A percentile compares a stretch with the other conserved stretches of the same genome.
phyloP scores from a whole-genome alignment of 1,140 invertebrate genomes.

The Paraescarpia echinospica region DNA sequence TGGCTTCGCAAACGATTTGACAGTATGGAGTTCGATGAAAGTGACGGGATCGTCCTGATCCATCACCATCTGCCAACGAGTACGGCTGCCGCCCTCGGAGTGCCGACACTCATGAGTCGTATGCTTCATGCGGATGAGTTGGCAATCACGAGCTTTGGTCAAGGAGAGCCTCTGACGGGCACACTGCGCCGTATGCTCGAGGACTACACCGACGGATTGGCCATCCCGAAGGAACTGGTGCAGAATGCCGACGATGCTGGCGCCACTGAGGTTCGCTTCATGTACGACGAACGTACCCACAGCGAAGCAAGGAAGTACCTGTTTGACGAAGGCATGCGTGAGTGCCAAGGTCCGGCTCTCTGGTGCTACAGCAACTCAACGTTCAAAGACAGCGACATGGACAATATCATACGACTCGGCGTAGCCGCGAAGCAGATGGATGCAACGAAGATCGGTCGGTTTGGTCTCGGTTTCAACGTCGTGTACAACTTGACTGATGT shows the following conservation, averaged over 20 bases:
- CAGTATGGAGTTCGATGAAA: constrained; percentile 24
- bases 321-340: background rate
- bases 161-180: constrained; percentile 40
- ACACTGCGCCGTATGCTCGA: constrained; percentile 37
- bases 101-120: background rate
- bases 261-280: constrained; percentile 49
- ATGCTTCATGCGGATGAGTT: background rate
- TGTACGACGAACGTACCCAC: constrained; percentile 16
- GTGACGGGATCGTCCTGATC: constrained; percentile 13
- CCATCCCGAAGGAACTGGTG: constrained; percentile 21
- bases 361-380: constrained; percentile 41
- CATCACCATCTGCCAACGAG: background rate
- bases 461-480: constrained; percentile 48
- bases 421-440: constrained; percentile 41
- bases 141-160: background rate
- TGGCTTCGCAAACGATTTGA: constrained; percentile 1
- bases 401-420: constrained; percentile 38
- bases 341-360: constrained; percentile 32
- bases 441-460: constrained; percentile 44
- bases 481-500: constrained; percentile 48
- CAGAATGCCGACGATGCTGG: constrained; percentile 50
- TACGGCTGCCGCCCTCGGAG: background rate
- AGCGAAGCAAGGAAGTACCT: constrained; percentile 23
- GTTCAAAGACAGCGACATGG: constrained; percentile 41
- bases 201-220: constrained; percentile 28